Base-by-base conservation (phyloP, 2,888 invertebrate species). In the Latrodectus hesperus region DNA sequence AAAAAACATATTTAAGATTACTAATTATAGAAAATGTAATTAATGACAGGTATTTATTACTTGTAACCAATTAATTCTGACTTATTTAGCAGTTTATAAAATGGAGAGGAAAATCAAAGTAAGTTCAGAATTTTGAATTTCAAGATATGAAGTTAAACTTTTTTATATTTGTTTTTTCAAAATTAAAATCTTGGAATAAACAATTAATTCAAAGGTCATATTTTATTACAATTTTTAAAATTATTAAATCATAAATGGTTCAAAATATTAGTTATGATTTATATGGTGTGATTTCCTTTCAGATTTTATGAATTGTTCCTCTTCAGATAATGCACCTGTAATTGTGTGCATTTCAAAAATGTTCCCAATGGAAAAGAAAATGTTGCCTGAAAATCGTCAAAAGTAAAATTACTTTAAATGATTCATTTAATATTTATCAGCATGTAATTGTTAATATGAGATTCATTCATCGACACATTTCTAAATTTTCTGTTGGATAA, bases 281-380 rank as follows among this genome's bases (percentile, higher is more conserved):
- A 6, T 17, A 67, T 38, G 38, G 38, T 38, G 38, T 38, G 38
- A 6, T 38, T 38, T 67, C 26, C 14, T 78, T 80, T 12, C 70
- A 90, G 90, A 85, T 82, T 92, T 93, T 89, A 78, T 92, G 81
- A 94, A 93, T 87, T 98, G 96, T 93, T 94, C 94, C 92, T 94
- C 94, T 87, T 93, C 93, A 89, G 92, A 93, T 2, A 93, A 94
- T 90, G 94, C 94, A 90, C 95, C 96, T 64, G 93, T 95, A 78
- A 95, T 95, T 92, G 95, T 95, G 89, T 96, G 94, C 93, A 94
- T 96, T 90, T 97, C 97, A 0, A 97, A 98, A 94, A 98, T 99
- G 97, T 95, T 96, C 93, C 95, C 96, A 79, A 94, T 94, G 51
- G 96, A 97, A 91, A 94, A 94, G 89, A 94, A 94, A 90, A 93